Conservation (phyloP, 2,797 vertebrate species). For the Malacoraja senta region DNA sequence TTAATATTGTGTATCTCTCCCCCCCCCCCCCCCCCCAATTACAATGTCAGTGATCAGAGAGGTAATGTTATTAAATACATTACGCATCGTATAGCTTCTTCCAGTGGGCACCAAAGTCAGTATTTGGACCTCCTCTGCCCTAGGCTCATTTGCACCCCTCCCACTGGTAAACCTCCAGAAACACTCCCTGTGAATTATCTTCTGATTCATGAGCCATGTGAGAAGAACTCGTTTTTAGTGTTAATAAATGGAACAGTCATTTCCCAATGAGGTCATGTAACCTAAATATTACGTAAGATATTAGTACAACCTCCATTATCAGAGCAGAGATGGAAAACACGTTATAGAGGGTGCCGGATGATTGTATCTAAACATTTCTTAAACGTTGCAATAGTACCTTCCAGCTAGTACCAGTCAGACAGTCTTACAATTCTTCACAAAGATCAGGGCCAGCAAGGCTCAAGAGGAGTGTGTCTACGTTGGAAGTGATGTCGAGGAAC, state of each 20-base stretch:
- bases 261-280: neutral
- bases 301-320: neutral
- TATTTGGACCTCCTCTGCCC: neutral
- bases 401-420: too few species aligned
- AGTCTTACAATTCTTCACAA: too few species aligned
- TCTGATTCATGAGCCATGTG: neutral
- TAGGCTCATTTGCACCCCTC: neutral
- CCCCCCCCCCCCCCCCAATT: fast-evolving
- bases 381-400: too few species aligned
- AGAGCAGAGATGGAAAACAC: neutral
- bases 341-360: too few species aligned
- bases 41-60: neutral
- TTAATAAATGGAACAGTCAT: neutral
- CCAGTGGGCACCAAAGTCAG: neutral
- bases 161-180: neutral
- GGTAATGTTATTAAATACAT: neutral
- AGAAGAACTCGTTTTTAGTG: neutral
- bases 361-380: too few species aligned
- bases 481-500: too few species aligned
- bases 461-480: too few species aligned
- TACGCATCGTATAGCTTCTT: neutral
- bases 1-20: neutral
- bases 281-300: neutral
- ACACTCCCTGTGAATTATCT: neutral
- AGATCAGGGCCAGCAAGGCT: too few species aligned